Conservation (phyloP, 2,888 invertebrate genomes). For the Nephrocerus scutellatus region DNA sequence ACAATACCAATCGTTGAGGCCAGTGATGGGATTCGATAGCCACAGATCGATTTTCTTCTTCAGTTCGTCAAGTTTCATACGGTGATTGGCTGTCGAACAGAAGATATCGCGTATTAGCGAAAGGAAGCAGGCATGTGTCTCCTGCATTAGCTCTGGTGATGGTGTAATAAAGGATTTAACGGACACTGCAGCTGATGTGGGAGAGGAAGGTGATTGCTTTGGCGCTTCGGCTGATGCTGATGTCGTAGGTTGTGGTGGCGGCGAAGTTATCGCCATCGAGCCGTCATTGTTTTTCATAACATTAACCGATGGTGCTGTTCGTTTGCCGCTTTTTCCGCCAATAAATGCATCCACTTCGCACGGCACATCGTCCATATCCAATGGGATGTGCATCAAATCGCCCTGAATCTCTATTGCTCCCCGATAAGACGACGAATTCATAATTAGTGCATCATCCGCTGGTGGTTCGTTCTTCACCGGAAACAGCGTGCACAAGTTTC, state of each 20-base stretch:
- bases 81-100: constrained; percentile 74
- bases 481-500: too few species aligned
- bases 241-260: too few species aligned
- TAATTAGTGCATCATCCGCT: too few species aligned
- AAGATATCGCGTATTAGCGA: constrained; percentile 82
- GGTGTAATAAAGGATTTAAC: too few species aligned
- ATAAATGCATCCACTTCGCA: too few species aligned
- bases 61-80: constrained; percentile 70
- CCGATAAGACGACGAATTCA: too few species aligned
- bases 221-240: too few species aligned
- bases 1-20: constrained; percentile 73
- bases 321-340: too few species aligned
- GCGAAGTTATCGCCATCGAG: background rate
- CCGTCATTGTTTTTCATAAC: background rate
- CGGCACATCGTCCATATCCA: constrained; percentile 68
- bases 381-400: constrained; percentile 72
- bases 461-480: constrained; percentile 7
- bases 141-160: constrained; percentile 61
- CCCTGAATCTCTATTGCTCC: too few species aligned
- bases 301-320: constrained; percentile 32
- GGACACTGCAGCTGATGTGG: constrained; percentile 2
- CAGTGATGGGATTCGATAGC: constrained; percentile 73
- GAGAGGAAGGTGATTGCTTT: constrained; percentile 5
- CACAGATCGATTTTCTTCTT: constrained; percentile 66
- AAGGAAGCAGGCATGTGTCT: constrained; percentile 78